Base-by-base conservation (phyloP, 2,113 vertebrate genomes). In the Aldabrachelys gigantea region DNA sequence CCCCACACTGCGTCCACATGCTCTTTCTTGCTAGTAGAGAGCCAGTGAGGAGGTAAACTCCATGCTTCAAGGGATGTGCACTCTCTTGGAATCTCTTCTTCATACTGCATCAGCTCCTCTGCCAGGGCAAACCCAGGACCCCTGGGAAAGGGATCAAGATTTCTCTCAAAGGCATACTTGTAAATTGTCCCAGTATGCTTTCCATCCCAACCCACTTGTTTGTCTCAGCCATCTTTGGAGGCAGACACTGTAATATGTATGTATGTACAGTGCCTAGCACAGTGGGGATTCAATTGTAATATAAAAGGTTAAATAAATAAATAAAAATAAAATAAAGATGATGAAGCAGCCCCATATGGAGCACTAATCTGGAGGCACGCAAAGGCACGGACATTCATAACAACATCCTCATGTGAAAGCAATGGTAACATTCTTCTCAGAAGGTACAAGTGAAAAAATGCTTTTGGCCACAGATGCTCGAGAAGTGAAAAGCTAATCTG, bases 171-270 rank as follows among this genome's bases (percentile, higher is more conserved):
- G 38, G 85, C 78, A 56, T 65, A 21, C 86, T 47, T 25, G 22
- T 80, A 80, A 87, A 53, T 92, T 59, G 38, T 1, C 41, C 84
- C 53, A 62, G 88, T 90, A 72, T 89, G 91, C 85, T 82, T 91
- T 88, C 85, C 95, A 82, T 92, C 84, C 78, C 96, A 97, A 4
- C 91, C 89, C 85, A 93, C 93, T 91, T 90, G 29, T 82, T 88
- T 78, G 22, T 84, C 80, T 94, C 82, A 90, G 91, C 85, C 90
- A 88, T 85, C 53, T 57, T 81, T 44, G 22, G 78, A n/a, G 35
- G 35, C 17, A 72, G 9, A 21, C n/a, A 19, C 9, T 22, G 17
- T 22, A n/a, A 72, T 72, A 21, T 72, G 19, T 38, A 21, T 21
- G n/a, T 21, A 38, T 10, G 35, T n/a, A 38, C 35, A 38, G 65